Evolutionary conservation across 2,797 vertebrate genomes (phyloP), one percentile per base, ranked within the genome.

Genomic region (Sebastiscus albofasciatus): DNA sequence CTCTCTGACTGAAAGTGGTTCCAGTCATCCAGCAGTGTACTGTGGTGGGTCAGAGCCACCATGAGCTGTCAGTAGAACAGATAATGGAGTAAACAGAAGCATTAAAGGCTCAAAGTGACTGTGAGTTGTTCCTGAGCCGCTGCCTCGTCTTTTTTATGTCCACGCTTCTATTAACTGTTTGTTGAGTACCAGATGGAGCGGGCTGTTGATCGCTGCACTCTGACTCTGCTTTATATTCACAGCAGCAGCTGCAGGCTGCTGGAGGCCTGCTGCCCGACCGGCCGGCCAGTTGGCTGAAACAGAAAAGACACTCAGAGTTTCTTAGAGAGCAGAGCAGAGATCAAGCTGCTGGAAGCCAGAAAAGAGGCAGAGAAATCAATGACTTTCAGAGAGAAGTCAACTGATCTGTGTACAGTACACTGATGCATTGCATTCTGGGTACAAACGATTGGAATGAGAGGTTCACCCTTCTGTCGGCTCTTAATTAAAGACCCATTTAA

Each of bases 261-360:
- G 83, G 89, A 81, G 85, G 83, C 87, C 87, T 73, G 85, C 58
- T 80, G 89, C 77, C 77, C 24, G 54, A 61, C 64, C 73, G 58
- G 62, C 76, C 42, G 75, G 79, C 75, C 89, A 68, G 72, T 87
- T 87, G 87, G 85, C 89, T 71, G 31, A 65, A 76, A 49, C 79
- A 84, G 79, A 89, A 89, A 84, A 91, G 90, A 71, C 72, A 72
- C 77, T 82, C 52, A 24, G 65, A 77, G 73, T 67, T 80, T 85
- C 77, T 91, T 87, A 81, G 82, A 88, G 80, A 80, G 73, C 34
- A 1, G 84, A 90, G 80, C 80, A 90, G 73, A 87, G 87, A 89
- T 87, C 84, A 88, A 84, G 75, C 80, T 77, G 79, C 67, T 58
- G 79, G 74, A 27, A 73, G 86, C 65, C 65, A 64, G 72, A 72